phyloP scores from a whole-genome alignment of 2,113 vertebrate genomes.

The Ahaetulla prasina region DNA sequence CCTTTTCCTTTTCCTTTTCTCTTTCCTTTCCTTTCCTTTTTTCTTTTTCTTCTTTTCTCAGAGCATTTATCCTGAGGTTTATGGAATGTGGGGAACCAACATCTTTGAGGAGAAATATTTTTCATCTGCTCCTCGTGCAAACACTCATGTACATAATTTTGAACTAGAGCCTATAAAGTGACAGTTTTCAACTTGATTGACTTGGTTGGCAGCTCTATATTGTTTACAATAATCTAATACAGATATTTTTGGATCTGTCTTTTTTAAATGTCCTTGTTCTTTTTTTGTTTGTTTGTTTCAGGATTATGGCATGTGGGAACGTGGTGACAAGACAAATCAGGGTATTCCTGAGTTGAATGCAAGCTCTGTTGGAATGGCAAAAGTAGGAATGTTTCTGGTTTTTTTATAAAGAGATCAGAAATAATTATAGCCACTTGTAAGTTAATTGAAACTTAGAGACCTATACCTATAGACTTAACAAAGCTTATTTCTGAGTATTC shows the following conservation, averaged over 20 bases:
- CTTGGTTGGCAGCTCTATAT: neutral
- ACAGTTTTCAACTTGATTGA: neutral
- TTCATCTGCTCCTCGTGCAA: neutral
- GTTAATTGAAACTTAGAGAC: neutral
- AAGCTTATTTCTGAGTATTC: neutral
- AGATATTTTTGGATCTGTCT: neutral
- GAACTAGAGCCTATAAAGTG: neutral
- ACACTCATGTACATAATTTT: neutral
- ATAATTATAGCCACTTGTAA: too few relatives aligned
- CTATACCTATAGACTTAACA: neutral
- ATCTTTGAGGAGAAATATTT: neutral
- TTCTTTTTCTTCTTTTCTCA: neutral
- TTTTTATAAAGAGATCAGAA: conserved; percentile 17
- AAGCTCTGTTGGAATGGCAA: conserved; percentile 98
- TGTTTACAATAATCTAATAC: neutral
- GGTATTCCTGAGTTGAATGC: conserved; percentile 95
- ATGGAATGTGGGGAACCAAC: neutral
- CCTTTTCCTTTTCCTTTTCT: too few relatives aligned
- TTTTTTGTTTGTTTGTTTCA: conserved; percentile 50
- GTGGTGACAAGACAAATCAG: conserved; percentile 98
- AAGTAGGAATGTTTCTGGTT: conserved; percentile 72
- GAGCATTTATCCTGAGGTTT: neutral
- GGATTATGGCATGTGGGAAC: conserved; percentile 99
- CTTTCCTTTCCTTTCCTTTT: neutral
- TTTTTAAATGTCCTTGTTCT: neutral